Conservation (phyloP, 2,888 invertebrate genomes). For the Eumerus sabulonum region DNA sequence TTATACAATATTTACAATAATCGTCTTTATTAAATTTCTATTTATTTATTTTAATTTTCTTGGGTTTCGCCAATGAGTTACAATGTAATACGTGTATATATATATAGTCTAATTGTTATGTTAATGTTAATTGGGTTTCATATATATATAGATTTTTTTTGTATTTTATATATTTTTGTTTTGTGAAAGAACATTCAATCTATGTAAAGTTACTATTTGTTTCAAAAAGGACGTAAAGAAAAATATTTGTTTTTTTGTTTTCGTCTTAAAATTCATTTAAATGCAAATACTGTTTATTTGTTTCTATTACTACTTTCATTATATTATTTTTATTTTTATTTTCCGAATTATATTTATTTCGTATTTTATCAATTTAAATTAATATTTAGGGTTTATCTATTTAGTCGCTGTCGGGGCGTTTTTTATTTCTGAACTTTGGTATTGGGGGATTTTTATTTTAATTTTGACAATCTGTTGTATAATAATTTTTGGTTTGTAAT, state of each 20-base stretch:
- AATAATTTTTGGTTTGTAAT: slow-evolving; percentile 39
- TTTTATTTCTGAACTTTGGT: slow-evolving; percentile 56
- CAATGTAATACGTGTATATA: slow-evolving; percentile 64
- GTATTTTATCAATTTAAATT: slow-evolving; percentile 65
- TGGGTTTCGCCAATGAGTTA: slow-evolving; percentile 63
- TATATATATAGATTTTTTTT: slow-evolving; percentile 50
- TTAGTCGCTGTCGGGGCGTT: slow-evolving; percentile 44
- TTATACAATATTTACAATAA: slow-evolving; percentile 70
- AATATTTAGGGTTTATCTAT: slow-evolving; percentile 60
- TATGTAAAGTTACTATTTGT: slow-evolving; percentile 61
- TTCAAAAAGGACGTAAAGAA: slow-evolving; percentile 56
- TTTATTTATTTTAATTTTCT: slow-evolving; percentile 25
- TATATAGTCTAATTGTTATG: slow-evolving; percentile 59
- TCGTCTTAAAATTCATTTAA: slow-evolving; percentile 41
- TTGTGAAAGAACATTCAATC: slow-evolving; percentile 66
- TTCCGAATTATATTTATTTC: slow-evolving; percentile 69
- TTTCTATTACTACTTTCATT: slow-evolving; percentile 47
- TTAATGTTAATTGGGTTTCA: slow-evolving; percentile 51
- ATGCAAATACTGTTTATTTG: slow-evolving; percentile 67
- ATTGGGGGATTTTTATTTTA: slow-evolving; percentile 58
- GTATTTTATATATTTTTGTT: slow-evolving; percentile 46
- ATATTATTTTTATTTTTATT: slow-evolving; percentile 58
- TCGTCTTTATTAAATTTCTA: slow-evolving; percentile 35
- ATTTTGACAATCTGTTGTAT: slow-evolving; percentile 46
- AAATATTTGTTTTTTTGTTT: slow-evolving; percentile 48